Evolutionary conservation across 2,888 invertebrate genomes (phyloP), one percentile per base, ranked within the genome.

Genomic region (Gymnocheta viridis): DNA sequence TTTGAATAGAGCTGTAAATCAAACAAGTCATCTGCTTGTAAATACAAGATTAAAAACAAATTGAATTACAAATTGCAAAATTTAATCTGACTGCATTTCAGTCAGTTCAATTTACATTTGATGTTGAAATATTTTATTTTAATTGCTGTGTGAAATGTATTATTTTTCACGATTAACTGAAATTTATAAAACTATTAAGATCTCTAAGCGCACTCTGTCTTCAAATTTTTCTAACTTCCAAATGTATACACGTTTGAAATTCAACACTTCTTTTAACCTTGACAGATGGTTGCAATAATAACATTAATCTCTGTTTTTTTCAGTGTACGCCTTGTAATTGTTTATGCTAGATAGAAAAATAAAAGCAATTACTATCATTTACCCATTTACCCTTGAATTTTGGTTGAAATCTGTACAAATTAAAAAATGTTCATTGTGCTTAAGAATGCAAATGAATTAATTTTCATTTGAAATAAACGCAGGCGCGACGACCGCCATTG

Each of bases 1-100:
- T 44, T 69, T 77, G 24, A 35, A 78, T 54, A 35, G 51, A 72
- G 41, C 77, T 60, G 24, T 78, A 73, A 82, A 82, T 78, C 77
- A 77, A 41, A 44, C 44, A 32, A 27, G 9, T 47, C 49, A 9
- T 14, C 56, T 56, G 19, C 29, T 56, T 70, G 22, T 70, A 38
- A 54, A 10, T 24, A 41, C 24, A 56, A 44, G 38, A 56, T 22
- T 35, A 41, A 51, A 7, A 32, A 51, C 32, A 73, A 24, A 56
- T 41, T 4, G 32, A 32, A 22, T 14, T 29, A 72, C 72, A 58
- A 60, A 4, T 29, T 62, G 64, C 10, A 44, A 1, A n/a, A 60
- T 64, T 64, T 56, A 56, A 32, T 19, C 10, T 32, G 10, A 27
- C 32, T 32, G n/a, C 2, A 54, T 54, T 54, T 54, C 51, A 24